Evolutionary conservation across 2,888 invertebrate species (phyloP), one percentile per base, ranked within the genome.

Genomic region (Mythimna impura): DNA sequence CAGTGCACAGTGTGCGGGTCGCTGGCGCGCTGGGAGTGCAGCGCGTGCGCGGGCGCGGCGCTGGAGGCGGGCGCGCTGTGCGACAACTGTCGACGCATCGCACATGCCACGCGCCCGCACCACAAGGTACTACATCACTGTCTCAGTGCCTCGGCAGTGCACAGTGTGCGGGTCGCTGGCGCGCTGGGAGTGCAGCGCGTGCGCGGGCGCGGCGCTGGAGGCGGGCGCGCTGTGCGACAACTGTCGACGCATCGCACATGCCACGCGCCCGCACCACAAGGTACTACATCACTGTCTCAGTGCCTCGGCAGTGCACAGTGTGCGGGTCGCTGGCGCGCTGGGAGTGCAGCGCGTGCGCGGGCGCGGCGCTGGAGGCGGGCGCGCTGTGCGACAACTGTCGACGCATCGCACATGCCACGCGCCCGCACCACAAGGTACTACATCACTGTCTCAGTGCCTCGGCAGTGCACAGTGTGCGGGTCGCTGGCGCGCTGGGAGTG

Each of bases 291-390:
- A 34, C 34, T 34, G 34, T 34, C 34, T 34, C 34, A 34, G 34
- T 34, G 34, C 34, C 34, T 34, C 34, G 34, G 5, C 34, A 34
- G 34, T 34, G 34, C 34, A 34, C 34, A 34, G 34, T 34, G 34
- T 34, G 34, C 34, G 34, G 34, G 7, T 6, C 17, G 20, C 50
- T 50, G 50, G 50, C 50, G 3, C 22, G 54, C 82, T 98, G 97
- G 93, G 99, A 99, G 95, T 99, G 99, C 94, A 97, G 97, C 85
- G 98, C 98, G 91, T 99, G 99, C 94, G 99, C 98, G 90, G 98
- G 98, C 69, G 97, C 98, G 40, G 40, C 40, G 40, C 40, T 43
- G 40, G 40, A 43, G 10, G 40, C 40, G 40, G 40, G 40, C 93
- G 78, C 97, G 97, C 95, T 97, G 91, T 99, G 99, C 94, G 90